Conservation (phyloP, 2,797 vertebrate species). For the Phaenicophaeus curvirostris region DNA sequence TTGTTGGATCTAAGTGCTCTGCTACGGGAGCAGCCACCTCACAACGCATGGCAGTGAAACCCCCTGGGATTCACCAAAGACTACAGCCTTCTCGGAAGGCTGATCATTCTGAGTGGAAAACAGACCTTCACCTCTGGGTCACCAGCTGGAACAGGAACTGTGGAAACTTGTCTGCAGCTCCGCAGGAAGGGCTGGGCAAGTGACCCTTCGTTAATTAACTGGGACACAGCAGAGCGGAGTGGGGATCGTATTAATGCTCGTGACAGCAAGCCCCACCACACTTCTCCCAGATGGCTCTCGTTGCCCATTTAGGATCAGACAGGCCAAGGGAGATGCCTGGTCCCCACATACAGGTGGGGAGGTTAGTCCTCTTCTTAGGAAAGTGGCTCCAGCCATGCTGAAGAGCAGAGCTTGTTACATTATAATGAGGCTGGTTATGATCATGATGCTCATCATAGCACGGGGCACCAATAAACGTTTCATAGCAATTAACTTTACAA, state of each 20-base stretch:
- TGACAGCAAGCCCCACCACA: not conserved
- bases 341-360: not conserved
- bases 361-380: not conserved
- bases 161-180: not conserved
- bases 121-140: not conserved
- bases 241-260: not conserved
- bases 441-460: not conserved
- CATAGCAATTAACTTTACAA: not conserved
- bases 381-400: not conserved
- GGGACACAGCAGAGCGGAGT: not conserved
- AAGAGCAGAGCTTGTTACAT: not conserved
- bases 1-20: not conserved
- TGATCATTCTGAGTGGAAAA: not conserved
- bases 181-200: not conserved
- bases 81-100: not conserved
- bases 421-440: not conserved
- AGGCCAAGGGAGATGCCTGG: not conserved
- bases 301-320: not conserved
- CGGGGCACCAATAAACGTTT: not conserved
- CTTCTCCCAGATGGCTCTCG: not conserved
- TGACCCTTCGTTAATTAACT: not conserved
- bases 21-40: not conserved
- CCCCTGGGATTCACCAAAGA: not conserved
- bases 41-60: accelerated
- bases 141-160: not conserved